phyloP scores from a whole-genome alignment of 2,797 vertebrate genomes.

The Alectoris magna region DNA sequence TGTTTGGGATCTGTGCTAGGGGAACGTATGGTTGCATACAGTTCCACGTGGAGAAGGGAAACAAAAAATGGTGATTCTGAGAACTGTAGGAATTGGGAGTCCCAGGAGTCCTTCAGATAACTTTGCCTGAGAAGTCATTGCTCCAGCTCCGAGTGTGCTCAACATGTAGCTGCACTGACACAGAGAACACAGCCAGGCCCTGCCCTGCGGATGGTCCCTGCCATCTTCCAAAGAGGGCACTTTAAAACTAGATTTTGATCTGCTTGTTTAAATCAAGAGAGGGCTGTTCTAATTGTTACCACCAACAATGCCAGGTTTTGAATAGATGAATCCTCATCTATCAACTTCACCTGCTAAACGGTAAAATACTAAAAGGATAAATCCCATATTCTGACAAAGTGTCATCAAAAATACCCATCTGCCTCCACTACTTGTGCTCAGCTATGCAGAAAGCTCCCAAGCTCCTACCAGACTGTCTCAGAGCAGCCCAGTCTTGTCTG shows the following conservation, averaged over 20 bases:
- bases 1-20: neutral
- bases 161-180: neutral
- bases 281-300: neutral
- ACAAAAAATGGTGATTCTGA: neutral
- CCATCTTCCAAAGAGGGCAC: constrained; percentile 29
- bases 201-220: neutral
- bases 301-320: neutral
- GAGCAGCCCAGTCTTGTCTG: neutral
- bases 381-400: neutral
- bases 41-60: neutral
- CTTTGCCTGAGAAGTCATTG: neutral
- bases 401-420: neutral
- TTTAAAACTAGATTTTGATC: constrained; percentile 9
- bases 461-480: neutral
- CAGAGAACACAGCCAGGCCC: neutral
- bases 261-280: constrained; percentile 17
- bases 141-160: neutral
- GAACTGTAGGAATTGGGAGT: neutral
- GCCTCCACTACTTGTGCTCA: neutral
- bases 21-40: neutral
- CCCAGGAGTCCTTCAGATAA: neutral
- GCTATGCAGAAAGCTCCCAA: neutral
- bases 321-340: neutral
- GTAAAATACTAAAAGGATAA: neutral
- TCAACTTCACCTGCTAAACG: neutral